Conservation (phyloP, 2,113 vertebrate species). For the Prunella himalayana region DNA sequence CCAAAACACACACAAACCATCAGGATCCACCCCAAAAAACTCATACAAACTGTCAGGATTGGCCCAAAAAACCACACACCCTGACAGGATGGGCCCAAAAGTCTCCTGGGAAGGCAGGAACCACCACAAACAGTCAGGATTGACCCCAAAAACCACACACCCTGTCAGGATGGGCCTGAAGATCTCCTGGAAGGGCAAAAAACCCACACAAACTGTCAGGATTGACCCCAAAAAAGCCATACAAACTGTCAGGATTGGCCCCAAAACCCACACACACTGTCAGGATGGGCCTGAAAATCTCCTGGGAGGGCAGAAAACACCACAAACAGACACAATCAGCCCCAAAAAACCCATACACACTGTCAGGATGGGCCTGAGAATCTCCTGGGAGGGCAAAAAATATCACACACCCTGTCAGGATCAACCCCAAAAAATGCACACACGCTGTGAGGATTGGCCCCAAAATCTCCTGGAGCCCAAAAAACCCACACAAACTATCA, state of each 20-base stretch:
- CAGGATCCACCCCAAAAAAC: too few species aligned
- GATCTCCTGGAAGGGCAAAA: too few species aligned
- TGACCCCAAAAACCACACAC: too few species aligned
- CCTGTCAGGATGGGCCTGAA: background rate
- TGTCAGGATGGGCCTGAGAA: background rate
- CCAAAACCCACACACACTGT: background rate
- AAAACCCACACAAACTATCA: background rate
- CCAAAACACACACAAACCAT: too few species aligned
- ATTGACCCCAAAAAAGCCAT: background rate
- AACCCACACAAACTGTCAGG: background rate
- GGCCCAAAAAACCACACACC: too few species aligned
- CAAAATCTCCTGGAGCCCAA: too few species aligned
- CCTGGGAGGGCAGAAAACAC: too few species aligned
- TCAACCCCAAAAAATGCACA: too few species aligned
- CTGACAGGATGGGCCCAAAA: background rate
- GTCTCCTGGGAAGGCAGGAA: too few species aligned
- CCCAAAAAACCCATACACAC: background rate
- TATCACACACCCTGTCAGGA: background rate
- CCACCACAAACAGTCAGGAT: background rate
- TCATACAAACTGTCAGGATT: background rate
- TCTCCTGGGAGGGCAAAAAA: too few species aligned
- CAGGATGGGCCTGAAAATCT: background rate
- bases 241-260: too few species aligned
- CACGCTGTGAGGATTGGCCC: background rate
- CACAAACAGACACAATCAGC: background rate